These are phyloP conservation scores for Nycticorax nycticorax DNA, from an alignment of 2,113 vertebrate species.

Conservation along the genomic window DNA sequence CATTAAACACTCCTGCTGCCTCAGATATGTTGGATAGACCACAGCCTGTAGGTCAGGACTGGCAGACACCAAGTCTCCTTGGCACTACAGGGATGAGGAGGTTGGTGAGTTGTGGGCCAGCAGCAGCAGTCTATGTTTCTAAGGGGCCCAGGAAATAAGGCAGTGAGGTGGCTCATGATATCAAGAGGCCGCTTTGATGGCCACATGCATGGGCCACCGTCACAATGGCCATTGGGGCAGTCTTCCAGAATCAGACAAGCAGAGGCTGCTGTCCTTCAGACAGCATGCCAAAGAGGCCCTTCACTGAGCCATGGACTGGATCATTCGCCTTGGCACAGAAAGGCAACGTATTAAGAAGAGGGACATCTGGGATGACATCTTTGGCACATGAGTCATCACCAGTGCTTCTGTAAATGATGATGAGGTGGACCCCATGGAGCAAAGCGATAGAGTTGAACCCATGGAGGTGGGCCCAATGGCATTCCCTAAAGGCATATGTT, in stretches of 20 bases:
- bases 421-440: neutral
- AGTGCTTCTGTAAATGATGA: neutral
- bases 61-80: neutral
- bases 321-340: neutral
- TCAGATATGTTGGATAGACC: neutral
- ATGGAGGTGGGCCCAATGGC: neutral
- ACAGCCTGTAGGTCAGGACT: neutral
- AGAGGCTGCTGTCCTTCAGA: neutral
- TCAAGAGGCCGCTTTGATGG: neutral
- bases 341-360: neutral
- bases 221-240: neutral
- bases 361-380: neutral
- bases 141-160: neutral
- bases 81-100: rapidly evolving
- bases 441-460: neutral
- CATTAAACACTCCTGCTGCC: neutral
- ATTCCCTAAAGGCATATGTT: neutral
- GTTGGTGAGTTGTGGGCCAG: neutral
- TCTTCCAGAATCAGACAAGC: neutral
- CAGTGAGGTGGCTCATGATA: neutral
- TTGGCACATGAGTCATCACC: neutral
- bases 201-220: neutral
- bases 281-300: neutral
- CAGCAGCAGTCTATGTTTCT: neutral
- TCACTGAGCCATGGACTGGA: neutral